Evolutionary conservation across 2,113 vertebrate genomes (phyloP), one percentile per base, ranked within the genome.

Genomic region (Tiliqua scincoides): DNA sequence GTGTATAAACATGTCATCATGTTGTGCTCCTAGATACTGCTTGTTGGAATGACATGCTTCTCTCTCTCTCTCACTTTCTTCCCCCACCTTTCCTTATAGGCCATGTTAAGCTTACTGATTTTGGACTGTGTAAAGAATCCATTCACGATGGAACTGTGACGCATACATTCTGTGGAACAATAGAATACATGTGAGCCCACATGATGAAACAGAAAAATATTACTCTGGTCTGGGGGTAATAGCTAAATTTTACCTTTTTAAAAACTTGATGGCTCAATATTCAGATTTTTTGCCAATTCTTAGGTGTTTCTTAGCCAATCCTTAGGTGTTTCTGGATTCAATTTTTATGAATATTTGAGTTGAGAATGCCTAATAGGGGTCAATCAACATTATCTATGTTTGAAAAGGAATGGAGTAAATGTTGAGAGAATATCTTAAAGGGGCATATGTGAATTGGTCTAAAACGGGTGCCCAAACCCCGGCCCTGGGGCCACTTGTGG

Each of bases 131-230:
- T 95, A 99, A 99, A 96, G 99, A 99, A 96, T 99, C 99, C 21
- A 99, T 99, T 94, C 99, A 99, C 2, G 99, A 99, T 32, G 99
- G 99, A 93, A 99, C 99, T 35, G 99, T 99, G 91, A 99, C 99
- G n/a, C 99, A 99, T 94, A 99, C 99, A 0, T 99, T 99, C 97
- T 99, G 99, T 95, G 99, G 99, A 87, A 99, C 99, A 93, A 99
- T 99, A 90, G 99, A 99, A 96, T 99, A 99, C 97, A 99, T 99
- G 99, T 99, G 95, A 98, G 98, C 96, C 78, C 94, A 91, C 93
- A 90, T 90, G 89, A 93, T 96, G 91, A 95, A 93, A 95, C 43
- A 70, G 85, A 89, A 87, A 95, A 94, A 30, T 96, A 37, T 93
- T 94, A 84, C 62, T 91, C 72, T 96, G 93, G 87, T 94, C 61